A percentile compares a stretch with the other conserved stretches of the same genome.
phyloP scores from a whole-genome alignment of 2,113 vertebrate species.

The Phrynocephalus versicolor region DNA sequence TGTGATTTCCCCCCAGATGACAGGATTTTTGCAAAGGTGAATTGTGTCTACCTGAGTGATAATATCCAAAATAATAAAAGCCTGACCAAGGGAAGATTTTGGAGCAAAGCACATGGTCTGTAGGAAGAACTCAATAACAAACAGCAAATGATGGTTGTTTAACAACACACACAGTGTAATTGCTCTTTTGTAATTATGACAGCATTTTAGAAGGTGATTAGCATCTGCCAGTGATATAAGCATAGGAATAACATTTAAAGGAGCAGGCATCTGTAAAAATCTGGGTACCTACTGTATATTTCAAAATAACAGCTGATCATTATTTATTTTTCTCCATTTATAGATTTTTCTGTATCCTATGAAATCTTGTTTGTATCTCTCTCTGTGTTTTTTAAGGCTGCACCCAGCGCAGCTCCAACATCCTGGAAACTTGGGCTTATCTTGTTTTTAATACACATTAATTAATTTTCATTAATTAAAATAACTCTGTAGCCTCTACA shows the following conservation, averaged over 20 bases:
- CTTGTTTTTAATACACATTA: too few relatives aligned
- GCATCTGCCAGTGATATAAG: slow-evolving; percentile 1
- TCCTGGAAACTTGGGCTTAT: too few relatives aligned
- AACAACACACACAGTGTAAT: slow-evolving; percentile 28
- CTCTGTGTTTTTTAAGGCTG: too few relatives aligned
- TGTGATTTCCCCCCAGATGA: slow-evolving; percentile 37
- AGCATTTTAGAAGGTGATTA: slow-evolving; percentile 32
- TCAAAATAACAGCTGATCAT: slow-evolving; percentile 46
- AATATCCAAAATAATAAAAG: neutral
- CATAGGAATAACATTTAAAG: slow-evolving; percentile 25
- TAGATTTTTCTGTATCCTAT: slow-evolving; percentile 31
- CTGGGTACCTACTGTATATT: slow-evolving; percentile 43
- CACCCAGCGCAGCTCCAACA: neutral
- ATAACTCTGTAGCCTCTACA: too few relatives aligned
- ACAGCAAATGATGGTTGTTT: neutral
- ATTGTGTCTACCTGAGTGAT: slow-evolving; percentile 13
- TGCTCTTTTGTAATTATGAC: slow-evolving; percentile 6
- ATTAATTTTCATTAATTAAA: too few relatives aligned
- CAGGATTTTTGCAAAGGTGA: slow-evolving; percentile 43
- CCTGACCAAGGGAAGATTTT: slow-evolving; percentile 27
- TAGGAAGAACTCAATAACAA: neutral
- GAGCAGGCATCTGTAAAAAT: slow-evolving; percentile 18
- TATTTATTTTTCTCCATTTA: slow-evolving; percentile 33
- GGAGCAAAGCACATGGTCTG: slow-evolving; percentile 8
- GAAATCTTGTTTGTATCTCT: neutral